Percentiles rank a stretch among this genome's conserved stretches.
Conservation (phyloP, 2,888 invertebrate species). For the Torymus aiolomorphi region DNA sequence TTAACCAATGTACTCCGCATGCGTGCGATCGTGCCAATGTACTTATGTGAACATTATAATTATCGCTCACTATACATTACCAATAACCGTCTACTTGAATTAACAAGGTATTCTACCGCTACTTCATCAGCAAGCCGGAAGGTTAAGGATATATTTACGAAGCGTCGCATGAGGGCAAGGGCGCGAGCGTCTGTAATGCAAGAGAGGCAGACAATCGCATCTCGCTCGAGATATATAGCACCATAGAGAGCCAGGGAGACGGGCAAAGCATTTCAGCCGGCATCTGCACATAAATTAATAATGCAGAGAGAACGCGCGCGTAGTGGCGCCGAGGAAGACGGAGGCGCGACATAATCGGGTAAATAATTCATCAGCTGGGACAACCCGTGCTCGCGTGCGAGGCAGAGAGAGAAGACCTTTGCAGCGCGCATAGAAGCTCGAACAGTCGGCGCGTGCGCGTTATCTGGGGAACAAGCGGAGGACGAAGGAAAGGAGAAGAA, state of each 20-base stretch:
- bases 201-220: too few species aligned
- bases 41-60: too few species aligned
- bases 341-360: conserved; percentile 64
- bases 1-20: too few species aligned
- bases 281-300: conserved; percentile 47
- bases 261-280: not conserved
- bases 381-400: conserved; percentile 48
- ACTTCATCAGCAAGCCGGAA: conserved; percentile 2
- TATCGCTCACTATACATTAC: too few species aligned
- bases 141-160: conserved; percentile 28
- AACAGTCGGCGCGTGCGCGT: conserved; percentile 53
- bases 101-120: too few species aligned
- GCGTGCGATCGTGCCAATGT: too few species aligned
- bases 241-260: too few species aligned
- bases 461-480: too few species aligned
- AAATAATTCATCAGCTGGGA: conserved; percentile 65
- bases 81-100: too few species aligned
- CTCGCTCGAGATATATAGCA: too few species aligned
- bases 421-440: conserved; percentile 59
- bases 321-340: conserved; percentile 56
- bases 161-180: not conserved
- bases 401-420: conserved; percentile 15
- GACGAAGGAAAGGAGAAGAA: not conserved
- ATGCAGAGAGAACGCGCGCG: conserved; percentile 51
- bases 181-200: not conserved